Conservation (phyloP, 1,140 invertebrate genomes). For the Wasmannia auropunctata region DNA sequence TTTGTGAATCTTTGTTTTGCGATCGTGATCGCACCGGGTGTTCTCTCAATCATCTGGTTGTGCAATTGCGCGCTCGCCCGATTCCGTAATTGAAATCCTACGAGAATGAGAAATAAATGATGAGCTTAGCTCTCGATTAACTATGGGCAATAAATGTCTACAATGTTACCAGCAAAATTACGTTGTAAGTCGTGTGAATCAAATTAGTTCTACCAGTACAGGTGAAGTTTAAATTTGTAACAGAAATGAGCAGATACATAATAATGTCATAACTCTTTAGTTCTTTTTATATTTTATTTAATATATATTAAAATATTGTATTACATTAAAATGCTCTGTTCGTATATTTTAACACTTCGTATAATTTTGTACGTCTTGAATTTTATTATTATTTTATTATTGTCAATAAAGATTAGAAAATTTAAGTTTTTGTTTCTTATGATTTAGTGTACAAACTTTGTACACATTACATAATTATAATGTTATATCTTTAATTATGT, state of each 20-base stretch:
- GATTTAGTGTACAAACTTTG: not conserved
- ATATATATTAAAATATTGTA: not conserved
- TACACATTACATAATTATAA: not conserved
- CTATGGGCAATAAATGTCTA: not conserved
- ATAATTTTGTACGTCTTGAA: not conserved
- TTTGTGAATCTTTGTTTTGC: conserved; percentile 29
- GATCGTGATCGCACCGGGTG: not conserved
- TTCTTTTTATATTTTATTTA: not conserved
- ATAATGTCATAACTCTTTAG: not conserved
- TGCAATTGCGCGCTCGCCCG: not conserved
- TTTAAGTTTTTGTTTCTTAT: not conserved
- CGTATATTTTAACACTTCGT: not conserved
- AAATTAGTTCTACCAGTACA: not conserved
- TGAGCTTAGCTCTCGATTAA: not conserved
- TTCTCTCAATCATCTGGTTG: conserved; percentile 17
- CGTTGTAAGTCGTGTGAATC: not conserved
- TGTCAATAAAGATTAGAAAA: not conserved
- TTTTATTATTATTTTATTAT: conserved; percentile 4
- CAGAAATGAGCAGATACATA: not conserved
- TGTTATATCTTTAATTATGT: not conserved
- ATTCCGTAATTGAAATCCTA: conserved; percentile 25
- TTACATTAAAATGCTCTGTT: not conserved
- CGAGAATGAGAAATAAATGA: conserved; percentile 26
- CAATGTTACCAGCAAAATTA: conserved; percentile 9
- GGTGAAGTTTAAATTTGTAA: not conserved